Evolutionary conservation across 2,113 vertebrate genomes (phyloP), one percentile per base, ranked within the genome.

Genomic region (Taxidea taxus): DNA sequence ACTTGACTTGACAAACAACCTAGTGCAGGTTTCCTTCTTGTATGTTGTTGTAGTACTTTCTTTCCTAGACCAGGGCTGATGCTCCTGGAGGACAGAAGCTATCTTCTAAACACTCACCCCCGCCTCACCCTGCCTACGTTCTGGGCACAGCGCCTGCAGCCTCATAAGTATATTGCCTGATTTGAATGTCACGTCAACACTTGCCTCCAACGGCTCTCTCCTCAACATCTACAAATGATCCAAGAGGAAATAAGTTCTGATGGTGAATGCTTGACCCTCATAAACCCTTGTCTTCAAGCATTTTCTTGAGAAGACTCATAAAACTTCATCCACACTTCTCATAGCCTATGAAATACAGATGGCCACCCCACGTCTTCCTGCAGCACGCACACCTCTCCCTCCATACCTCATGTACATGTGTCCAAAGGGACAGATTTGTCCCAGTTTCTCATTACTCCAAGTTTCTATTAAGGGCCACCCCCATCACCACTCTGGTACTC

Each of bases 41-140:
- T 4, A 10, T 37, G 25, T 77, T 21, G 54, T 31, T 60, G 18
- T n/a, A 58, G 25, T 39, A 16, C 78, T 80, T 44, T 8, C 20
- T 29, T 42, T 82, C 74, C 62, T 31, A 31, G 21, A 12, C 23
- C 56, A 12, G 25, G 15, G 20, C 34, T 15, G 12, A 62, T 14
- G 66, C 39, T 66, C 51, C 64, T 23, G 25, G 62, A 56, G 8
- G 84, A 60, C 37, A 74, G 68, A 80, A 91, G 20, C 66, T 27
- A 1, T 47, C 60, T 72, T 39, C 25, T 62, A 29, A 20, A 21
- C 10, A 13, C 20, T 34, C 3, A 34, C 10, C 2, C 16, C 9
- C 1, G 3, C 34, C 34, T 18, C 18, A 68, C 27, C 14, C 5
- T 6, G 1, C 4, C 14, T 25, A 20, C 10, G 42, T 10, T 21